Evolutionary conservation across 2,888 invertebrate species (phyloP).

Genomic region (Plemyria rubiginata): DNA sequence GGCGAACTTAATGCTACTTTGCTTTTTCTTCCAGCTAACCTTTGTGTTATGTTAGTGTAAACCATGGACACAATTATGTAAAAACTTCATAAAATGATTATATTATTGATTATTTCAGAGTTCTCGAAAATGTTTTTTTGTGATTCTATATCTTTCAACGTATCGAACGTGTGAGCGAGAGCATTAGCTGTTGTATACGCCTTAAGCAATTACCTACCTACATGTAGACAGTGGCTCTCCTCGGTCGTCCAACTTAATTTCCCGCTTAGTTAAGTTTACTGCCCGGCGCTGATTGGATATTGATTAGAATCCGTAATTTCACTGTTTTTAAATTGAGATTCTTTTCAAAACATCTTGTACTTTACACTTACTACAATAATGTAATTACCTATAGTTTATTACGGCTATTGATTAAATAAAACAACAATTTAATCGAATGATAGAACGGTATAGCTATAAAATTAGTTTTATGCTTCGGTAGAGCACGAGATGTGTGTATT

Average conservation of each 20-base stretch:
- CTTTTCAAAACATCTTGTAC: slow-evolving; percentile 75
- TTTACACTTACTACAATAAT: slow-evolving; percentile 79
- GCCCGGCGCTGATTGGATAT: slow-evolving; percentile 79
- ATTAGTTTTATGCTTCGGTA: slow-evolving; percentile 31
- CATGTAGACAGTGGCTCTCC: slow-evolving; percentile 50
- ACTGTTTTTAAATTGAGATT: slow-evolving; percentile 72
- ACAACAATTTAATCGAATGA: slow-evolving; percentile 61
- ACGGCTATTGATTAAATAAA: slow-evolving; percentile 76
- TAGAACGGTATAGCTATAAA: slow-evolving; percentile 33
- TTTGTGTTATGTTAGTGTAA: too few species aligned
- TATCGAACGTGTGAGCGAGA: too few species aligned
- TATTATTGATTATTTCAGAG: too few species aligned
- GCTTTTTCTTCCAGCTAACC: too few species aligned
- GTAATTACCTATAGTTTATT: slow-evolving; percentile 78
- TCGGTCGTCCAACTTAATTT: slow-evolving; percentile 72
- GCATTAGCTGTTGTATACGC: too few species aligned
- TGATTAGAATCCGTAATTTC: slow-evolving; percentile 80
- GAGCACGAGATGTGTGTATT: slow-evolving; percentile 4
- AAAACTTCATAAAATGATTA: too few species aligned
- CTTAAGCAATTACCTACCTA: slow-evolving; percentile 31
- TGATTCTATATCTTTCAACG: too few species aligned
- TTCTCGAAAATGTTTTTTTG: too few species aligned
- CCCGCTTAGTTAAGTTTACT: slow-evolving; percentile 83
- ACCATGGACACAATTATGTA: too few species aligned
- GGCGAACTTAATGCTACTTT: too few species aligned